Evolutionary conservation across 2,888 invertebrate genomes (phyloP), one percentile per base, ranked within the genome.

Genomic region (Zootermopsis nevadensis): DNA sequence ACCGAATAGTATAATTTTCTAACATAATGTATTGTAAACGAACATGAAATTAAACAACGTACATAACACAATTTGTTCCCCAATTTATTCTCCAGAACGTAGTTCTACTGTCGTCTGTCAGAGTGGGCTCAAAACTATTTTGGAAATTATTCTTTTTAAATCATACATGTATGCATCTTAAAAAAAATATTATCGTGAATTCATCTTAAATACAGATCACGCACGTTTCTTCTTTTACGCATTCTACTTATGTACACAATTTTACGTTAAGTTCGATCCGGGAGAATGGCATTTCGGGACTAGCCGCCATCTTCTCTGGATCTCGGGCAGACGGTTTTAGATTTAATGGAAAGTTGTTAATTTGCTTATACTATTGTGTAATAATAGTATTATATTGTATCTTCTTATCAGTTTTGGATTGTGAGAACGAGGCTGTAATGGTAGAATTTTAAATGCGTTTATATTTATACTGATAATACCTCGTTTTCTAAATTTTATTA

Each of bases 241-340:
- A 27, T 15, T 76, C n/a, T 27, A 2, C 24, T n/a, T 74, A 7
- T 35, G 42, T 2, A 3, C 4, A 3, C 1, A 1, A 48, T 31
- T 77, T 33, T 7, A 27, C 15, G 53, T 60, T 15, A 8, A 38
- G 19, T 66, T n/a, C 55, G 22, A 24, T 66, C 31, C 24, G 53
- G n/a, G 22, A 4, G 38, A 27, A 24, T 55, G 35, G 38, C 60
- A 66, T 82, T 82, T 38, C 19, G 55, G 38, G 80, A 80, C 35
- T 27, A 82, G 74, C 74, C 82, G 82, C 82, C 82, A 82, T 82
- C 55, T 74, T 82, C 38, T 19, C 42, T 76, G 30, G 74, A 31
- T 55, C 30, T 35, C 53, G 35, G 35, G 35, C 35, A 74, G 53
- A 15, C 30, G 27, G 60, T 10, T 27, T 60, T 82, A 55, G 60